Percentiles rank a stretch among this genome's conserved stretches.
Evolutionary conservation across 2,113 vertebrate genomes (phyloP).

Genomic region (Ranitomeya imitator): DNA sequence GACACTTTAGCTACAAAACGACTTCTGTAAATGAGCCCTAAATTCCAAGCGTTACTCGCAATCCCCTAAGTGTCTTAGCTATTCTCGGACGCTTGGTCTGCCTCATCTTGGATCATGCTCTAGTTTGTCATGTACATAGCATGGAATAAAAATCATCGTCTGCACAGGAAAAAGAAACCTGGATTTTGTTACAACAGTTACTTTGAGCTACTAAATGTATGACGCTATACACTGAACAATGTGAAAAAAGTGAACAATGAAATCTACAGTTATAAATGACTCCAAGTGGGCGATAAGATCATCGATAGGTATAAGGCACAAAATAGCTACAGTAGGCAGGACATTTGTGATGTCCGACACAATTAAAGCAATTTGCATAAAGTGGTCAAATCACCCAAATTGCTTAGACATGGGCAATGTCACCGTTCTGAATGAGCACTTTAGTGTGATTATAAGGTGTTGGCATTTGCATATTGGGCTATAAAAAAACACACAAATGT

Average conservation of each 20-base stretch:
- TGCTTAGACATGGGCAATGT: constrained; percentile 17
- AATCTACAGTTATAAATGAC: not conserved
- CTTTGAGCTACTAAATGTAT: not conserved
- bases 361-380: constrained; percentile 37
- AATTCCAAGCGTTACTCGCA: not conserved
- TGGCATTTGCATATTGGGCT: constrained; percentile 28
- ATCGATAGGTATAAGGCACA: not conserved
- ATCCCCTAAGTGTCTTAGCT: not conserved
- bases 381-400: constrained; percentile 22
- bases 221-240: not conserved
- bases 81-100: not conserved
- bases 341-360: not conserved
- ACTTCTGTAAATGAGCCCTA: not conserved
- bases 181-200: not conserved
- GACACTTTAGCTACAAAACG: not conserved
- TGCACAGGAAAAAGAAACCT: too few relatives aligned
- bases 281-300: not conserved
- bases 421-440: constrained; percentile 2
- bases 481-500: not conserved
- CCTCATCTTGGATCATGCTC: not conserved
- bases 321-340: constrained; percentile 2
- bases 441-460: constrained; percentile 4
- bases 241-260: not conserved
- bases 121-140: not conserved
- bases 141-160: too few relatives aligned